phyloP scores from a whole-genome alignment of 2,113 vertebrate genomes.

The Lepus europaeus region DNA sequence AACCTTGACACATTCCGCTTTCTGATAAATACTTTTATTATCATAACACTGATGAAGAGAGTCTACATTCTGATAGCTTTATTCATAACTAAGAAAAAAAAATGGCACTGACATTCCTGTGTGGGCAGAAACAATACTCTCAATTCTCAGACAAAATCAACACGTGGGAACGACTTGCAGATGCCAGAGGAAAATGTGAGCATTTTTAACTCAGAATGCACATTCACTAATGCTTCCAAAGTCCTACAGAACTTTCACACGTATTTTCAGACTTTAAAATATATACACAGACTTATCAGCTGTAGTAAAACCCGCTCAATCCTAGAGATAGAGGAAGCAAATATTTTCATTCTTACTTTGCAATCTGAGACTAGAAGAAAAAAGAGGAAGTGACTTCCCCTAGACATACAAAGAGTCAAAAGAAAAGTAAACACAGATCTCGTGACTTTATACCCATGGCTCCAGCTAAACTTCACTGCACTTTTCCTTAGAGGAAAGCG shows the following conservation, averaged over 20 bases:
- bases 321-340: conserved; percentile 69
- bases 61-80: conserved; percentile 49
- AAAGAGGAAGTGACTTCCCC: conserved; percentile 66
- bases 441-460: conserved; percentile 13
- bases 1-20: conserved; percentile 28
- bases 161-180: conserved; percentile 73
- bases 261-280: conserved; percentile 63
- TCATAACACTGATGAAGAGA: background rate
- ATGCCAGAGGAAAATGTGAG: conserved; percentile 73
- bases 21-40: conserved; percentile 62
- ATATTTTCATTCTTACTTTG: conserved; percentile 72
- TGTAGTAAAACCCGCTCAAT: conserved; percentile 50
- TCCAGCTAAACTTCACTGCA: conserved; percentile 27
- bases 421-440: conserved; percentile 66
- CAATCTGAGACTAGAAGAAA: conserved; percentile 66
- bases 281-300: conserved; percentile 7
- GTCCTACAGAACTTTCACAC: background rate
- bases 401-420: conserved; percentile 51
- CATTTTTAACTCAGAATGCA: background rate
- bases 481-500: conserved; percentile 61
- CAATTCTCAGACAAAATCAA: conserved; percentile 74
- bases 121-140: conserved; percentile 78
- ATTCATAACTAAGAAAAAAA: conserved; percentile 53
- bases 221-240: conserved; percentile 24
- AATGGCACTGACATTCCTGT: conserved; percentile 67